Conservation (phyloP, 2,113 vertebrate species). For the Emydocephalus ijimae region DNA sequence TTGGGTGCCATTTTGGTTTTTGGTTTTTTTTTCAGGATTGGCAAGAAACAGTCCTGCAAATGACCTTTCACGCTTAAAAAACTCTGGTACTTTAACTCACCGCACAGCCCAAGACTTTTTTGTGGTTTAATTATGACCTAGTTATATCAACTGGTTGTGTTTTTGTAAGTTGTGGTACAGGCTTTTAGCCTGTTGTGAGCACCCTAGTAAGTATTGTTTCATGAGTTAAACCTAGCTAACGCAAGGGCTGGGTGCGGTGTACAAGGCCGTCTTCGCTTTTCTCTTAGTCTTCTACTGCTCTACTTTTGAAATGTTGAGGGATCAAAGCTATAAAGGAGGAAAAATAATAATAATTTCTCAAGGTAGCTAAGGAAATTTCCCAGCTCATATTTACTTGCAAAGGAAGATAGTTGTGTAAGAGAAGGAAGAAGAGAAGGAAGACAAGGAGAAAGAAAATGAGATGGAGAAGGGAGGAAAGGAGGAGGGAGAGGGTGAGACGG, state of each 20-base stretch:
- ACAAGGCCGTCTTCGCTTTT: not conserved
- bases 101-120: not conserved
- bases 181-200: not conserved
- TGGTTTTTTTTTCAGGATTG: not conserved
- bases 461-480: not conserved
- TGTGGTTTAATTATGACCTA: not conserved
- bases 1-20: not conserved
- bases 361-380: not conserved
- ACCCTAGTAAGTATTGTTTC: no score
- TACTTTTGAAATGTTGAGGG: not conserved
- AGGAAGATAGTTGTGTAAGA: not conserved
- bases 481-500: not conserved
- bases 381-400: not conserved
- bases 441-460: no score
- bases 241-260: not conserved
- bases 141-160: not conserved
- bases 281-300: not conserved
- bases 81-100: not conserved
- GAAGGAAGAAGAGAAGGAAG: not conserved
- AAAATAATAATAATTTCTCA: not conserved
- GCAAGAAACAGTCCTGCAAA: not conserved
- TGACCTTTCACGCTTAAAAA: not conserved
- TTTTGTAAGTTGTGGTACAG: not conserved
- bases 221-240: not conserved
- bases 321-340: not conserved